phyloP scores from a whole-genome alignment of 2,113 vertebrate genomes.

The Oriolus oriolus region DNA sequence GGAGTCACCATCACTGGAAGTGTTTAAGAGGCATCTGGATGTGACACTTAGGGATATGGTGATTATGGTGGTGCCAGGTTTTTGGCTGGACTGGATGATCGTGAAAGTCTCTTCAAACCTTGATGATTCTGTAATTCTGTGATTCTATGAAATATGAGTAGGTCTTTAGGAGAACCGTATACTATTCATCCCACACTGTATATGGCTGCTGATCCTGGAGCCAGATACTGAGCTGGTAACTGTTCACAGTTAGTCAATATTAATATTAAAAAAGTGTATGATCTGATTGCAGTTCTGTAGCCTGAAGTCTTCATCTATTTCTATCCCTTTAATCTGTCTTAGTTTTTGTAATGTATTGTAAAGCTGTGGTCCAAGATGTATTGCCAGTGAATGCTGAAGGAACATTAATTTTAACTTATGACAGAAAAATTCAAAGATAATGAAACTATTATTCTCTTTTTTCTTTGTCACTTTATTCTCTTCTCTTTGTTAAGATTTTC shows the following conservation, averaged over 20 bases:
- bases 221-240: neutral
- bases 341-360: neutral
- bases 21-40: neutral
- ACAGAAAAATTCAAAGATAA: conserved; percentile 24
- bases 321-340: neutral
- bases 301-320: neutral
- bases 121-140: neutral
- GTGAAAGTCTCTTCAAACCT: neutral
- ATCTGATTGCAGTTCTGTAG: neutral
- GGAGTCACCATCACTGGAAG: neutral
- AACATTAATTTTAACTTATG: neutral
- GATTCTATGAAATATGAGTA: neutral
- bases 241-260: neutral
- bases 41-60: neutral
- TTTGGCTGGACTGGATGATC: neutral
- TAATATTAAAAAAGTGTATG: neutral
- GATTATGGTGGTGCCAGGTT: neutral
- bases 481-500: neutral
- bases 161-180: neutral
- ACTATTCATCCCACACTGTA: neutral
- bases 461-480: neutral
- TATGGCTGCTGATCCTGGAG: neutral
- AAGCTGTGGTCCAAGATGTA: neutral
- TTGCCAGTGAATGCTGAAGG: neutral
- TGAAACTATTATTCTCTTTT: neutral